Evolutionary conservation across 2,113 vertebrate genomes (phyloP), one percentile per base, ranked within the genome.

Genomic region (Ranitomeya imitator): DNA sequence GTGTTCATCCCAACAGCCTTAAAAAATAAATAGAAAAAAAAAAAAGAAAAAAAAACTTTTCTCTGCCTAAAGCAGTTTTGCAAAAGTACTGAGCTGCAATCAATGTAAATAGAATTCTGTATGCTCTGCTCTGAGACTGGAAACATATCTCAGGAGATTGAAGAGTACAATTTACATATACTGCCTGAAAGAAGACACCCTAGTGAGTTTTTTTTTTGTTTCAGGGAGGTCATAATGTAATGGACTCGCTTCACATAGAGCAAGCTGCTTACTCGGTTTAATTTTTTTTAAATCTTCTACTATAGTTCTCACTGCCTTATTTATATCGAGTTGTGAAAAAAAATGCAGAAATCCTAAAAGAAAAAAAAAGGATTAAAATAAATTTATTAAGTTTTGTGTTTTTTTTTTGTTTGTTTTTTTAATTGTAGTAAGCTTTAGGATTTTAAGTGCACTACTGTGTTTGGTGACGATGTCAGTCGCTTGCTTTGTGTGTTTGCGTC

Each of bases 231-330:
- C 91, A 89, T 91, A 90, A 89, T 90, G 90, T 92, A 93, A 93
- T 92, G 90, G 92, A 95, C 92, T 93, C 92, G 93, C 94, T 92
- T 94, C 92, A 93, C 92, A 93, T 91, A 92, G 91, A 92, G 93
- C 94, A 96, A 95, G 95, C 94, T 94, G 94, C 93, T 94, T 95
- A 92, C 93, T 95, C 92, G 5, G 1, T 83, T 55, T 31, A 18
- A 60, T 89, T 92, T 94, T 94, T 86, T 90, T 45, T 2, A 45
- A 4, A 57, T 87, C 88, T 95, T 94, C 93, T 95, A 95, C 95
- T 90, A 93, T 96, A 95, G 94, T 96, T 95, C 92, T 96, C 94
- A 96, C 95, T 96, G 96, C 95, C 95, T 97, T 96, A 96, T 95
- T 96, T 95, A 96, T 96, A 94, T 93, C 94, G 88, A 96, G 93